These are phyloP conservation scores for Philotrypesis tridentata DNA, from an alignment of 1,140 invertebrate species.

Conservation along the genomic window DNA sequence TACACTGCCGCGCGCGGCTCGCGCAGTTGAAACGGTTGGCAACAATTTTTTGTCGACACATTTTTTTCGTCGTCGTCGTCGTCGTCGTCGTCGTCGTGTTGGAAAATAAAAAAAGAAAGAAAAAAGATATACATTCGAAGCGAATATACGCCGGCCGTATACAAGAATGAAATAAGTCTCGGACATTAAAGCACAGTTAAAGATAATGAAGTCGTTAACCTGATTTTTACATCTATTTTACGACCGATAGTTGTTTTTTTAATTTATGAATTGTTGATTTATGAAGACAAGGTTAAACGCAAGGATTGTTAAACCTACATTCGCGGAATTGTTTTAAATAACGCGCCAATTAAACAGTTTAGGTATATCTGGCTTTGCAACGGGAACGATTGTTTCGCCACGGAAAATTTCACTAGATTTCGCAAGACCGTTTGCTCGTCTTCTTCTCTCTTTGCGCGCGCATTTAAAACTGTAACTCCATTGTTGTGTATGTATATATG, in stretches of 20 bases:
- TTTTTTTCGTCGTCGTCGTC: background rate
- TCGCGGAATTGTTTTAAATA: slow-evolving; percentile 18
- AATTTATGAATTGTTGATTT: slow-evolving; percentile 42
- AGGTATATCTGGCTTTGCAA: background rate
- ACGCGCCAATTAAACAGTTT: slow-evolving; percentile 5
- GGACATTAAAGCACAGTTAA: slow-evolving; percentile 31
- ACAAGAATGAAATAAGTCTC: slow-evolving; percentile 9
- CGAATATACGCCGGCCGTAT: background rate
- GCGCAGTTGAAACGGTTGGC: background rate
- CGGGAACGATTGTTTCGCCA: background rate
- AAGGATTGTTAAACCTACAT: slow-evolving; percentile 25
- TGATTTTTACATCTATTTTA: slow-evolving; percentile 31
- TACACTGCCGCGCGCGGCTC: background rate
- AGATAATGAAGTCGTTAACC: slow-evolving; percentile 38
- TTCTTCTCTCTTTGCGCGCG: no score
- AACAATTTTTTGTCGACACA: background rate
- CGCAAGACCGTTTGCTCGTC: no score
- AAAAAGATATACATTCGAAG: background rate
- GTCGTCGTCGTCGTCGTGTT: no score
- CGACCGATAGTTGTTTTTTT: background rate
- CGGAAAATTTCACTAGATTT: background rate
- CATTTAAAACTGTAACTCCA: no score
- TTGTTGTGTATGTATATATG: no score
- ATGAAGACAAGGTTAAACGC: slow-evolving; percentile 37
- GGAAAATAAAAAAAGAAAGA: no score